Percentiles rank a stretch among this genome's conserved stretches.
phyloP scores from a whole-genome alignment of 2,888 invertebrate genomes.

The Dryobota labecula region DNA sequence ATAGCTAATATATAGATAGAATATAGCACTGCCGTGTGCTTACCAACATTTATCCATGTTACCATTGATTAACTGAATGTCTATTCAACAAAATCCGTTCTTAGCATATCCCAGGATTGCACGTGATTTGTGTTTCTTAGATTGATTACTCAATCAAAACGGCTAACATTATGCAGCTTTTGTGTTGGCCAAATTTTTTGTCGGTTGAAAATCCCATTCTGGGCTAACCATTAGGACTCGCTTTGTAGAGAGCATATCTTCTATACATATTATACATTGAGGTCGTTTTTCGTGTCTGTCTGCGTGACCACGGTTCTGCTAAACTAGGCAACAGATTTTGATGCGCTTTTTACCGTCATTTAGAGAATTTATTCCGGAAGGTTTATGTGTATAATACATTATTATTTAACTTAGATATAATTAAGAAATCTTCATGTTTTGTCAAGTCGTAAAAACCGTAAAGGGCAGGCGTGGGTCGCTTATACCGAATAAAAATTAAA shows the following conservation, averaged over 20 bases:
- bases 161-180: neutral
- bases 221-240: neutral
- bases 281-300: too few species aligned
- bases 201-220: neutral
- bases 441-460: too few species aligned
- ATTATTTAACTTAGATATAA: too few species aligned
- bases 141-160: neutral
- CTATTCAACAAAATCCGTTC: slow-evolving; percentile 1
- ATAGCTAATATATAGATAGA: too few species aligned
- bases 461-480: too few species aligned
- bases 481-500: neutral
- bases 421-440: too few species aligned
- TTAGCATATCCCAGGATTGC: slow-evolving; percentile 1
- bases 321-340: too few species aligned
- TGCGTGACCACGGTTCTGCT: too few species aligned
- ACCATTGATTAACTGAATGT: neutral
- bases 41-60: neutral
- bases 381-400: too few species aligned
- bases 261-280: too few species aligned
- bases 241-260: neutral
- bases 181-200: neutral
- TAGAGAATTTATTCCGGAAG: too few species aligned
- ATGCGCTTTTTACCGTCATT: too few species aligned
- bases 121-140: neutral
- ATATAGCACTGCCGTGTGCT: neutral